Evolutionary conservation across 2,797 vertebrate species (phyloP).

Genomic region (Schizopygopsis malacanthus): DNA sequence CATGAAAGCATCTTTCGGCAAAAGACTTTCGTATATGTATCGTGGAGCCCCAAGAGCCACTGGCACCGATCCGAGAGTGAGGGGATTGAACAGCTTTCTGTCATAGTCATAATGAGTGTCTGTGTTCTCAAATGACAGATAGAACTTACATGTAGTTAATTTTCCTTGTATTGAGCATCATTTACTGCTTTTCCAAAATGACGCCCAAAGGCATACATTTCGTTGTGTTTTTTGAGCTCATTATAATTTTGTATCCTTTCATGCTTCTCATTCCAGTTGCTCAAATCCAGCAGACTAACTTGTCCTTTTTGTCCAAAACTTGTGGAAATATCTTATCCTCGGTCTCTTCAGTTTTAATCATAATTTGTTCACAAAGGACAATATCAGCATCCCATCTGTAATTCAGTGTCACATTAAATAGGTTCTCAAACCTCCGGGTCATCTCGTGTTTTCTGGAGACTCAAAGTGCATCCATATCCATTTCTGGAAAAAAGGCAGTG

Average conservation of each 20-base stretch:
- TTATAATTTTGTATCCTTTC: conserved; percentile 37
- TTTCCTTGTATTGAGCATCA: conserved; percentile 1
- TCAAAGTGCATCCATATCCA: conserved; percentile 55
- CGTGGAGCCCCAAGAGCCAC: conserved; percentile 36
- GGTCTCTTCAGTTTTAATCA: conserved; percentile 49
- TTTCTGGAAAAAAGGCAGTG: conserved; percentile 41
- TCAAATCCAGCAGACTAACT: conserved; percentile 51
- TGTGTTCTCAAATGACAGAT: conserved; percentile 48
- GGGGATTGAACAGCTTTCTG: conserved; percentile 50
- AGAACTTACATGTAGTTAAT: conserved; percentile 47
- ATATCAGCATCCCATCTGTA: conserved; percentile 48
- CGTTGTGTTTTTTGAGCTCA: conserved; percentile 13
- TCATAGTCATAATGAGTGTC: conserved; percentile 14
- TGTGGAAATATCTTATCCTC: conserved; percentile 41
- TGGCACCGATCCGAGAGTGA: conserved; percentile 32
- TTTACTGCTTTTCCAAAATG: neutral
- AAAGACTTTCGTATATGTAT: conserved; percentile 32
- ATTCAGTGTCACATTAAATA: conserved; percentile 50
- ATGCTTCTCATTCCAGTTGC: conserved; percentile 41
- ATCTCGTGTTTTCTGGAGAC: neutral
- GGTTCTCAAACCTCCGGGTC: conserved; percentile 19
- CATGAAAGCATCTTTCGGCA: conserved; percentile 45
- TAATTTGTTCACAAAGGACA: conserved; percentile 35
- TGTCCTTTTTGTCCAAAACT: conserved; percentile 44
- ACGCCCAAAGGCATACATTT: neutral